Evolutionary conservation across 64 coral and sea anemone species (phyloP), one percentile per base, ranked within the genome.

Genomic region (Stichodactyla helianthus): DNA sequence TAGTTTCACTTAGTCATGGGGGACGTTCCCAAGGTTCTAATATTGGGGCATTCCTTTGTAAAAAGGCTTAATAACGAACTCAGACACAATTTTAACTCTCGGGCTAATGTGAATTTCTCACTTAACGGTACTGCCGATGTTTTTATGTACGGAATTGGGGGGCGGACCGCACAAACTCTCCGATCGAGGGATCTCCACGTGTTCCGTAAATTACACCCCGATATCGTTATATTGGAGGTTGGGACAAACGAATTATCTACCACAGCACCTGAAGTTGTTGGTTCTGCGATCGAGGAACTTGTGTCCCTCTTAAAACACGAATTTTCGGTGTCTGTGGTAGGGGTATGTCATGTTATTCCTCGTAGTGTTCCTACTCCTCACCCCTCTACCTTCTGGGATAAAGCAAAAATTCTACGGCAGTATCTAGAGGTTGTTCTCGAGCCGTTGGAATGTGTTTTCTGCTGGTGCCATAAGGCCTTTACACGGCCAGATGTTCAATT

Each of bases 261-360:
- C 18, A 7, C 5, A 11, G 53, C 82, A 28, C 82, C 82, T 7
- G 31, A 84, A 61, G 52, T 53, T 11, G 82, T 84, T 22, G 82
- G 82, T 19, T 84, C 82, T 84, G 22, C 53, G 1, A 55, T 84
- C 20, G 82, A 84, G 23, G 82, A 61, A 58, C 25, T 84, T 44
- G 23, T 53, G 5, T 23, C 51, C 10, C 6, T 83, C 2, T 53
- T 84, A 51, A 53, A 53, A 55, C 51, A 83, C 82, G 82, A 60
- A 53, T 25, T 25, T 59, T 51, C 51, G 81, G 52, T 83, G 52
- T 56, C 52, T 55, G 77, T 88, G 51, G 77, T 79, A 25, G 52
- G 87, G 44, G 79, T 83, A 20, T 90, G 87, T 53, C 60, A 90
- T 64, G 88, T 84, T 25, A 74, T 85, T 50, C 88, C 82, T 44